Percentiles rank a stretch among this genome's conserved stretches.
Evolutionary conservation across 2,888 invertebrate genomes (phyloP).

Genomic region (Alloplasta piceator): DNA sequence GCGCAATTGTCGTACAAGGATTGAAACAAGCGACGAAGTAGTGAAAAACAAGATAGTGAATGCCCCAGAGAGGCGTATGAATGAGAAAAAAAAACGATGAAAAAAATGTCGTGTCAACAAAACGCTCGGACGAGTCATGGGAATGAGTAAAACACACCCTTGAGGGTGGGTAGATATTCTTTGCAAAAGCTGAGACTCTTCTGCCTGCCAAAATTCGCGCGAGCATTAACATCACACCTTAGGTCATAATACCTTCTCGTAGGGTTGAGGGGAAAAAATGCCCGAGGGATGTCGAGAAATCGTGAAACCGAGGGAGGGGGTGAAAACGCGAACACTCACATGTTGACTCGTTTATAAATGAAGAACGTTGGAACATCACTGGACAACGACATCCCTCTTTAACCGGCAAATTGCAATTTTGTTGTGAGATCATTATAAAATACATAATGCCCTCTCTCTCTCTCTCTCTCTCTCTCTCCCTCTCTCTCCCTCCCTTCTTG

Average conservation of each 20-base stretch:
- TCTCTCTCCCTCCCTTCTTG: slow-evolving; percentile 45
- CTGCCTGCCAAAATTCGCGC: no score
- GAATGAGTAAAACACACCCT: slow-evolving; percentile 34
- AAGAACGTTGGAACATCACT: slow-evolving; percentile 19
- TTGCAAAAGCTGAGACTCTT: slow-evolving; percentile 17
- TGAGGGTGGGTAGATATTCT: background rate
- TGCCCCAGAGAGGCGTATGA: background rate
- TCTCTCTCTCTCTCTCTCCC: slow-evolving; percentile 58
- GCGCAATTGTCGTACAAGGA: background rate
- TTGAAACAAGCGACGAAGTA: background rate
- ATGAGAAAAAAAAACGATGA: background rate
- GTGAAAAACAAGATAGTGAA: background rate
- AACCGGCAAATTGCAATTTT: slow-evolving; percentile 81
- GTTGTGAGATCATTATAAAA: slow-evolving; percentile 83
- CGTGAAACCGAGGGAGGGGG: background rate
- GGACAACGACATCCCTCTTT: slow-evolving; percentile 70
- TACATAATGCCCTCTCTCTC: slow-evolving; percentile 78
- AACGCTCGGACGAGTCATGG: background rate
- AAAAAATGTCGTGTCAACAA: slow-evolving; percentile 6
- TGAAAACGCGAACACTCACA: slow-evolving; percentile 6
- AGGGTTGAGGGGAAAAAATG: slow-evolving; percentile 25
- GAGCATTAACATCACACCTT: slow-evolving; percentile 69
- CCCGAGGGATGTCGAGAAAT: slow-evolving; percentile 6
- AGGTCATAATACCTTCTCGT: no score
- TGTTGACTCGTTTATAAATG: background rate